Conservation (phyloP, 1,140 invertebrate genomes). For the Coelopa frigida region DNA sequence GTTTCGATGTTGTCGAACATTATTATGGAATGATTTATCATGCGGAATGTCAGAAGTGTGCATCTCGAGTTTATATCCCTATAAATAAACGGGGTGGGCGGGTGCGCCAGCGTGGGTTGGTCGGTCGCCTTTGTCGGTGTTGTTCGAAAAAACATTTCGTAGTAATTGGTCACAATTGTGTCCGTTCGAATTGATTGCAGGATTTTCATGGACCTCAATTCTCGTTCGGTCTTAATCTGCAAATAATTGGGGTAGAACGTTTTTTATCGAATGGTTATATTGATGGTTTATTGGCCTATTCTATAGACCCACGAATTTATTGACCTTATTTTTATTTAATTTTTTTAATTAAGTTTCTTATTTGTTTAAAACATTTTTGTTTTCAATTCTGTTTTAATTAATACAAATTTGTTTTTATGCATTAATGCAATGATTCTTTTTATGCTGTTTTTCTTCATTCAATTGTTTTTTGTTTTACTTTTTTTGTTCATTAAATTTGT, state of each 20-base stretch:
- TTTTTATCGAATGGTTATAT: background rate
- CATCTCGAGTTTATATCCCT: too few relatives aligned
- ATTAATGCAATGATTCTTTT: constrained; percentile 6
- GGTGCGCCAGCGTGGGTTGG: too few relatives aligned
- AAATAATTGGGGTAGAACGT: too few relatives aligned
- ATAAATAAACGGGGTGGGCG: too few relatives aligned
- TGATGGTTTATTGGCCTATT: background rate
- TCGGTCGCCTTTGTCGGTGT: background rate
- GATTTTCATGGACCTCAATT: too few relatives aligned
- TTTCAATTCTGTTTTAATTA: background rate
- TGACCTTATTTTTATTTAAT: background rate
- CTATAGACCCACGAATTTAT: background rate
- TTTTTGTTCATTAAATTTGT: constrained; percentile 3
- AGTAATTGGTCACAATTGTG: constrained; percentile 1
- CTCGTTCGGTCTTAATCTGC: too few relatives aligned
- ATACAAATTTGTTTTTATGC: constrained; percentile 1
- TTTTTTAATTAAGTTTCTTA: background rate
- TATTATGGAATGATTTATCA: too few relatives aligned
- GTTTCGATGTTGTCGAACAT: background rate
- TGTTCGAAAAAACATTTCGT: background rate
- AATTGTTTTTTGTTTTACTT: constrained; percentile 9
- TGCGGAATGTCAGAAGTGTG: too few relatives aligned
- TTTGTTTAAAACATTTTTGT: background rate
- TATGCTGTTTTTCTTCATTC: background rate
- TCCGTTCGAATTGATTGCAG: background rate